Base-by-base conservation (phyloP, 2,113 vertebrate species). In the Apteryx owenii region DNA sequence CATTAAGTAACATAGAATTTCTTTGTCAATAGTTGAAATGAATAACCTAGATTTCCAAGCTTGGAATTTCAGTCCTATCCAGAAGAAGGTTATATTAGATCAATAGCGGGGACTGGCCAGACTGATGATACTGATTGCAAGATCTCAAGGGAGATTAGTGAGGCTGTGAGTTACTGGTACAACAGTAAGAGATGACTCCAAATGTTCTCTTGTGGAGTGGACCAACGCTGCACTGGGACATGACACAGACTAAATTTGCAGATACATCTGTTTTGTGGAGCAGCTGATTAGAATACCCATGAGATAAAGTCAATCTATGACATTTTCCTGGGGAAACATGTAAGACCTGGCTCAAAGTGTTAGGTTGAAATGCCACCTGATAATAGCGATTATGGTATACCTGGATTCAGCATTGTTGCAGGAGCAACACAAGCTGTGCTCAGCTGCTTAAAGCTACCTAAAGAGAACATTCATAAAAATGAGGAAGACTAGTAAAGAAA, bases 81-180 rank as follows among this genome's bases (percentile, higher is more conserved):
- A 75, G 66, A 56, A 71, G 56, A 77, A n/a, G 22, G 16, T 46
- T 20, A 23, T 64, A 40, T 23, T 44, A 31, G n/a, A 36, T 70
- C 54, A 65, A 9, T 25, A 6, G 40, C 46, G 2, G 0, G 1
- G 11, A 20, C 22, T 51, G 53, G 6, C 61, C 1, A 3, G 26
- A 17, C 1, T 40, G 60, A n/a, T 48, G 38, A 20, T 38, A 28
- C 17, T 25, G 12, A 21, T 9, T 38, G 17, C 46, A 42, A 65
- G 46, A 50, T 38, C 36, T 66, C 22, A 44, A 13, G 19, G 36
- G 31, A 89, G 36, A 31, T 62, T 19, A 64, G 70, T 33, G 46
- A 51, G 29, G 44, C 51, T 71, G 29, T n/a, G 65, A 50, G 29
- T 61, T 89, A 72, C 69, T 48, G 42, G 23, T 87, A 12, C 7